Base-by-base conservation (phyloP, 2,888 invertebrate genomes). In the Ferdinandea cuprea region DNA sequence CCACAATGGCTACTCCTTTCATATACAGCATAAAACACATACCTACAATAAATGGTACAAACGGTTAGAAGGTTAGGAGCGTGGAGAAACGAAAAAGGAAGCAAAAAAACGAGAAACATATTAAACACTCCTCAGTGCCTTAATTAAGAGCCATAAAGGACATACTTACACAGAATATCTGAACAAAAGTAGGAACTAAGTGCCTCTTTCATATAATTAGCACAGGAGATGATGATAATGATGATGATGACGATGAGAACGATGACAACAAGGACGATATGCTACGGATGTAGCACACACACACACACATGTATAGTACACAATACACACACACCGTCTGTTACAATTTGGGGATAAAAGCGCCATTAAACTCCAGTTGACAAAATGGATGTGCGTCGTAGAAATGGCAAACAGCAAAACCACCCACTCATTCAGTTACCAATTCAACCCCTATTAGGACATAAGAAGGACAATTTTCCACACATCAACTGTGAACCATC, bases 131-230 rank as follows among this genome's bases (percentile, higher is more conserved):
- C 83, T 83, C 83, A 83, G 78, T 78, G 83, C 83, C 68, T 83
- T 83, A 83, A 83, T 83, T 83, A 83, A 83, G 83, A 83, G 78
- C 83, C 83, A 83, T 83, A 83, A 83, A 83, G 78, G 83, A 83
- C 78, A 78, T 83, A 83, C 83, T 83, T 83, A 78, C 83, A 83
- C 56, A 83, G 83, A 83, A 83, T 83, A 83, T 83, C 83, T 83
- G 83, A 78, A 83, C 83, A 68, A 83, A 83, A 83, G 83, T 83
- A 83, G 83, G 83, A 83, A 83, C 83, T 83, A 83, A 83, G 83
- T 83, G 78, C 83, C 83, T 78, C 83, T 83, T 78, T 83, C 78
- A 50, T 83, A 83, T 78, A 83, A 83, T 78, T 83, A 83, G 83
- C 78, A 72, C 83, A 73, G 78, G 56, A 78, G 83, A 83, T 83